A percentile compares a stretch with the other conserved stretches of the same genome.
Evolutionary conservation across 2,797 vertebrate species (phyloP).

Genomic region (Sitta carolinensis): DNA sequence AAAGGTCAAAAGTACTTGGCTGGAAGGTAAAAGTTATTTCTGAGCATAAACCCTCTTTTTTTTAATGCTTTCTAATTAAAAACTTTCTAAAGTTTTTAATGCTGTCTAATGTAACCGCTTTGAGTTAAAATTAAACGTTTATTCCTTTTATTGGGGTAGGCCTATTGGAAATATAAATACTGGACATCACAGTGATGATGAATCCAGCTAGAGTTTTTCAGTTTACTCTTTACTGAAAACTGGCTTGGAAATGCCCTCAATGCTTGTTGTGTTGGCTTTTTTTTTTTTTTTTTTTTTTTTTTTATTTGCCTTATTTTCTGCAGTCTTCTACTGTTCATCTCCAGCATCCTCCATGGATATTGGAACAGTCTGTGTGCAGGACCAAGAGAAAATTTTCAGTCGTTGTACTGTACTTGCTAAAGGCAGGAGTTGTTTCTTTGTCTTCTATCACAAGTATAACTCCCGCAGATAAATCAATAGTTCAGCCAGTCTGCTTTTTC

Average conservation of each 20-base stretch:
- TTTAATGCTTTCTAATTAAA: not conserved
- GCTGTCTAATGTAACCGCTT: not conserved
- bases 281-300: not conserved
- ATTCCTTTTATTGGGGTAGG: not conserved
- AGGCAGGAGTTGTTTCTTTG: not conserved
- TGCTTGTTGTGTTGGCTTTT: not conserved
- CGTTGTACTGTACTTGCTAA: not conserved
- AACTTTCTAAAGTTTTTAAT: not conserved
- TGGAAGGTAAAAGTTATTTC: not conserved
- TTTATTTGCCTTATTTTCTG: not conserved
- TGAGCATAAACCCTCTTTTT: not conserved
- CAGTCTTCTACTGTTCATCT: not conserved
- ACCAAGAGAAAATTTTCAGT: not conserved
- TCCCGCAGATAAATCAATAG: not conserved
- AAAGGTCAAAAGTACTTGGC: not conserved
- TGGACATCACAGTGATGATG: not conserved
- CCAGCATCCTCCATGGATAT: not conserved
- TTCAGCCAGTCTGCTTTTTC: not conserved
- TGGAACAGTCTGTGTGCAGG: not conserved
- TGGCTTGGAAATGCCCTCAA: not conserved
- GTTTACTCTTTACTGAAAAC: not conserved
- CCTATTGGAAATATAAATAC: not conserved
- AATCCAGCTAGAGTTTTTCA: not conserved
- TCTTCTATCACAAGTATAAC: not conserved
- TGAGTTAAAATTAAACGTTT: not conserved